Evolutionary conservation across 2,888 invertebrate genomes (phyloP).

Genomic region (Patella caerulea): DNA sequence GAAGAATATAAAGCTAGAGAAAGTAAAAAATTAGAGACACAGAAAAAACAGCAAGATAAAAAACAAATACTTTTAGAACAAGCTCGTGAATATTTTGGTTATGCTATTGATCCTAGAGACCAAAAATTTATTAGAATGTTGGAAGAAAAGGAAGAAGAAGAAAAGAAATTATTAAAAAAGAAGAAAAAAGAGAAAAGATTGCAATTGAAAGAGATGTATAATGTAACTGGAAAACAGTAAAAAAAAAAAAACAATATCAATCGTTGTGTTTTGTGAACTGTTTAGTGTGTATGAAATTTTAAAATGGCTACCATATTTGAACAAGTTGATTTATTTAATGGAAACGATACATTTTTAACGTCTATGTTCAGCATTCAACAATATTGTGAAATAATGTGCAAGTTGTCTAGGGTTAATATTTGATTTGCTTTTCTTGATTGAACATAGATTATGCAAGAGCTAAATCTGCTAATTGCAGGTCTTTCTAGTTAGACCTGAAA

Average conservation of each 20-base stretch:
- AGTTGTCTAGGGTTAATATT: not conserved
- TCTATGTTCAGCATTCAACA: too few relatives aligned
- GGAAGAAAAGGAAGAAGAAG: slow-evolving; percentile 41
- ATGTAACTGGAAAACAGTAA: too few relatives aligned
- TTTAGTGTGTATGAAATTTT: not conserved
- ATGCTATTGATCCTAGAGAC: slow-evolving; percentile 45
- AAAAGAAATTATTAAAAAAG: slow-evolving; percentile 39
- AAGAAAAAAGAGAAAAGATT: slow-evolving; percentile 41
- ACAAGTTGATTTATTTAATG: too few relatives aligned
- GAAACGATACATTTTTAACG: too few relatives aligned
- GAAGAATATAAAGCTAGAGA: slow-evolving; percentile 34
- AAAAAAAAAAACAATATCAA: not conserved
- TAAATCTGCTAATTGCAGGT: too few relatives aligned
- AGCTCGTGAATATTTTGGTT: slow-evolving; percentile 46
- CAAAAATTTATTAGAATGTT: slow-evolving; percentile 45
- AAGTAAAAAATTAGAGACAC: slow-evolving; percentile 24
- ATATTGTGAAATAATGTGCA: not conserved
- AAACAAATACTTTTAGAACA: slow-evolving; percentile 43
- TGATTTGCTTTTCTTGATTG: not conserved
- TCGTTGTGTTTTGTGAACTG: not conserved
- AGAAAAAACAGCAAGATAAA: slow-evolving; percentile 36
- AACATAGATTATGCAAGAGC: not conserved
- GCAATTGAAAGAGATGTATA: not conserved
- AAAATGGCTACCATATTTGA: too few relatives aligned
- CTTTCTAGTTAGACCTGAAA: too few relatives aligned